Percentiles rank a stretch among this genome's conserved stretches.
phyloP scores from a whole-genome alignment of 2,797 vertebrate genomes.

The Crypturellus tataupa region DNA sequence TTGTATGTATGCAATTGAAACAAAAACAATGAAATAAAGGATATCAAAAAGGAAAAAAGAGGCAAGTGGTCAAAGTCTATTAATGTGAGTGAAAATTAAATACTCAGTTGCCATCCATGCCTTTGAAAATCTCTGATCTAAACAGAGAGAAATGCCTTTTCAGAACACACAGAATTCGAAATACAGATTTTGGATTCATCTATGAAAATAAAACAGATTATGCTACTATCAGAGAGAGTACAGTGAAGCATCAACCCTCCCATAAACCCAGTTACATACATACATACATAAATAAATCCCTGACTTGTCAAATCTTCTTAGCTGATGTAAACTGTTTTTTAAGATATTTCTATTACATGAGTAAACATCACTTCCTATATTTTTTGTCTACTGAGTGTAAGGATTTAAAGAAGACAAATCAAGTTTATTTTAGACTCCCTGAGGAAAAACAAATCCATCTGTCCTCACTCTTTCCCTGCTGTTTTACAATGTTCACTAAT shows the following conservation, averaged over 20 bases:
- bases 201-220: constrained; percentile 57
- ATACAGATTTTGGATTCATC: constrained; percentile 51
- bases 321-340: background rate
- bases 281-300: constrained; percentile 50
- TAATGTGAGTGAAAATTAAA: background rate
- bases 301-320: constrained; percentile 23
- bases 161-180: constrained; percentile 43
- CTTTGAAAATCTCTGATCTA: constrained; percentile 55
- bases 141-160: constrained; percentile 34
- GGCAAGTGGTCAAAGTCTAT: background rate
- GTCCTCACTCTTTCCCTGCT: constrained; percentile 36
- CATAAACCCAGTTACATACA: constrained; percentile 44
- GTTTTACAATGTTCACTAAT: constrained; percentile 49
- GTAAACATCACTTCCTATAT: constrained; percentile 47
- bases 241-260: background rate
- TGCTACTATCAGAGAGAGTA: constrained; percentile 36
- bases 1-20: background rate
- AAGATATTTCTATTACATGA: constrained; percentile 22
- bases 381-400: constrained; percentile 38
- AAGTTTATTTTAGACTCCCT: constrained; percentile 66
- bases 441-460: constrained; percentile 66
- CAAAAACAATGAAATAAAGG: constrained; percentile 17
- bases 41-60: constrained; percentile 7
- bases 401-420: constrained; percentile 65
- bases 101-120: background rate